phyloP scores from a whole-genome alignment of 1,140 invertebrate species.

The Wasmannia auropunctata region DNA sequence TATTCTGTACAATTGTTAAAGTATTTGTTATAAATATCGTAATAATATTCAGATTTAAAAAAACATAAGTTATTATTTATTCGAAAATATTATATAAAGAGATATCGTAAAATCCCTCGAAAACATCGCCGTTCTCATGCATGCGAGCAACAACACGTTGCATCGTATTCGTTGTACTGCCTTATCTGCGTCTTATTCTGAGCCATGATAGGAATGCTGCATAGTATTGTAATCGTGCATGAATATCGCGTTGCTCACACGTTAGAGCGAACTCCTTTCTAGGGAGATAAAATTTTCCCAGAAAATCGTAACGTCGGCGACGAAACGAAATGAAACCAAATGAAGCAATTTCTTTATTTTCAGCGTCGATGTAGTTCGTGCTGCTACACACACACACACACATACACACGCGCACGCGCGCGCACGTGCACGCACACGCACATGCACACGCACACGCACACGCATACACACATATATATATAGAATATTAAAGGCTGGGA shows the following conservation, averaged over 20 bases:
- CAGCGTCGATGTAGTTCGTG: neutral
- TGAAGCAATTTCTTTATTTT: constrained; percentile 33
- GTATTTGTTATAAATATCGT: neutral
- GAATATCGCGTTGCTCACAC: constrained; percentile 38
- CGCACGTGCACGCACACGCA: too few species aligned
- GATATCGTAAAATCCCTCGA: neutral
- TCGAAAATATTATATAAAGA: neutral
- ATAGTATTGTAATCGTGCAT: constrained; percentile 58
- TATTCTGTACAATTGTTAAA: neutral
- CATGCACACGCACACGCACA: too few species aligned
- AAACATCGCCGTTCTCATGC: constrained; percentile 16
- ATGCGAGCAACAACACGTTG: constrained; percentile 4
- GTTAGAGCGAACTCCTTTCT: constrained; percentile 13
- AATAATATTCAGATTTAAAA: neutral
- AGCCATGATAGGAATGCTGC: constrained; percentile 18
- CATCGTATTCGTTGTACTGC: constrained; percentile 26
- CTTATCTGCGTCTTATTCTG: constrained; percentile 62
- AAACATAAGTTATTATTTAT: neutral
- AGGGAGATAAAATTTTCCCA: neutral
- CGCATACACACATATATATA: too few species aligned
- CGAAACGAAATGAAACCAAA: constrained; percentile 31
- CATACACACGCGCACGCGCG: too few species aligned
- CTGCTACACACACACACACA: too few species aligned
- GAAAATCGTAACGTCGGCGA: neutral
- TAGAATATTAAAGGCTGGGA: too few species aligned